Percentiles rank a stretch among this genome's conserved stretches.
Evolutionary conservation across 2,797 vertebrate species (phyloP).

Genomic region (Hapalemur alaotrensis): DNA sequence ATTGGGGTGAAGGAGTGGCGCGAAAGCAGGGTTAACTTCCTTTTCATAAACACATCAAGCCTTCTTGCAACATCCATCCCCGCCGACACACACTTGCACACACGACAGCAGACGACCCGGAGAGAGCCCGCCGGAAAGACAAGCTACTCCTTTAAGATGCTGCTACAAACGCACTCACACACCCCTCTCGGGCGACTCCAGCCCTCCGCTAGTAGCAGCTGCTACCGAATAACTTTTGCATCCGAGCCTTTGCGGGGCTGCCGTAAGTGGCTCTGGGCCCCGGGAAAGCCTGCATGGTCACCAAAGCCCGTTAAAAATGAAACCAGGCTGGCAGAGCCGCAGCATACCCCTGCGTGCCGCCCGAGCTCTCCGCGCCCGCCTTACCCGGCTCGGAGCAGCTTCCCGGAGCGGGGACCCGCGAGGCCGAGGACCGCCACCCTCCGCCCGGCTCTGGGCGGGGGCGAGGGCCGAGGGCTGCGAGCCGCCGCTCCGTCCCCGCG

Average conservation of each 20-base stretch:
- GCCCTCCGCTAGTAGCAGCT: conserved; percentile 23
- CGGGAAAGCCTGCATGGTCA: not conserved
- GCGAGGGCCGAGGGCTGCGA: conserved; percentile 38
- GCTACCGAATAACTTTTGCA: conserved; percentile 68
- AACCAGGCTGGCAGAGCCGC: conserved; percentile 58
- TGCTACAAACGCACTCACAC: conserved; percentile 53
- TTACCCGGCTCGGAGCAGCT: conserved; percentile 70
- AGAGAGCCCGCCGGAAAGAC: not conserved
- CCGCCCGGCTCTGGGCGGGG: conserved; percentile 44
- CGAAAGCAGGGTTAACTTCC: not conserved
- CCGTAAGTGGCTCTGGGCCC: conserved; percentile 14
- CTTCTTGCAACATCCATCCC: not conserved
- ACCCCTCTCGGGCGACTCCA: conserved; percentile 57
- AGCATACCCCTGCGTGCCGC: not conserved
- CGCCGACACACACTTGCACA: not conserved
- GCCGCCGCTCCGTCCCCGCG: conserved; percentile 13
- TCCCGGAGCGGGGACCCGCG: conserved; percentile 49
- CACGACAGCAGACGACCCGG: not conserved
- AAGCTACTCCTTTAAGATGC: conserved; percentile 50
- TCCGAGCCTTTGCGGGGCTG: conserved; percentile 14
- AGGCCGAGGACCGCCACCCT: conserved; percentile 59
- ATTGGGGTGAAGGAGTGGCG: not conserved
- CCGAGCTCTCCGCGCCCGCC: conserved; percentile 37
- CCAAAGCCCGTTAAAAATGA: conserved; percentile 52
- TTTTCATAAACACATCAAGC: not conserved